Percentiles rank a stretch among this genome's conserved stretches.
These are phyloP conservation scores for Prunella fulvescens DNA, from an alignment of 2,113 vertebrate genomes.

Conservation along the genomic window DNA sequence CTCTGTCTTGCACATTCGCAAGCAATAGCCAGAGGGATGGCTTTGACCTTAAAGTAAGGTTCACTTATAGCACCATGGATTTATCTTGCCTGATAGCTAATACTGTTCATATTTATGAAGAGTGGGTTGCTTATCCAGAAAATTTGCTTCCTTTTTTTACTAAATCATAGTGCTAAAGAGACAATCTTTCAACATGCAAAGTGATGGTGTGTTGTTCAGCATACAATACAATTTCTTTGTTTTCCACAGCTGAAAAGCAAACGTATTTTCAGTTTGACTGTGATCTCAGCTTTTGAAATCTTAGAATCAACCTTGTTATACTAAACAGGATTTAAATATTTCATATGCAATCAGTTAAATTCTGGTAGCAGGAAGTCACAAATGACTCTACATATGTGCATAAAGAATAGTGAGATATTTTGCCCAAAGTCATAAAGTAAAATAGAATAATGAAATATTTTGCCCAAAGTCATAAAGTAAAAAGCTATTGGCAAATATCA, in stretches of 20 bases:
- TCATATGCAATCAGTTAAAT: not conserved
- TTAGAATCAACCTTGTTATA: not conserved
- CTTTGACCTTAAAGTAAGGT: not conserved
- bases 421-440: not conserved
- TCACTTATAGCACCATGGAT: not conserved
- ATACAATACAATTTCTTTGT: not conserved
- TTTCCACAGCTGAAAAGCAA: not conserved
- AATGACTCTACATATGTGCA: not conserved
- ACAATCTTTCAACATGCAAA: not conserved
- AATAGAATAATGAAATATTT: not conserved
- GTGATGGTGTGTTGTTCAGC: not conserved
- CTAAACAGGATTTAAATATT: not conserved
- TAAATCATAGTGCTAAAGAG: not conserved
- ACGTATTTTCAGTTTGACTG: not conserved
- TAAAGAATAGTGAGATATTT: not conserved
- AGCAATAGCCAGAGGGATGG: not conserved
- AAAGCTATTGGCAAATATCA: not conserved
- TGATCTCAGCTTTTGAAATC: not conserved
- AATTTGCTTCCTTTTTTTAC: not conserved
- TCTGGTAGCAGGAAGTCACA: not conserved
- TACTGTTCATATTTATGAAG: conserved; percentile 12
- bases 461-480: not conserved
- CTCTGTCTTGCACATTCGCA: not conserved
- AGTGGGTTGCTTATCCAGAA: not conserved
- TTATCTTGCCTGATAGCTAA: not conserved